phyloP scores from a whole-genome alignment of 2,888 invertebrate species.

The Apamea epomidion region DNA sequence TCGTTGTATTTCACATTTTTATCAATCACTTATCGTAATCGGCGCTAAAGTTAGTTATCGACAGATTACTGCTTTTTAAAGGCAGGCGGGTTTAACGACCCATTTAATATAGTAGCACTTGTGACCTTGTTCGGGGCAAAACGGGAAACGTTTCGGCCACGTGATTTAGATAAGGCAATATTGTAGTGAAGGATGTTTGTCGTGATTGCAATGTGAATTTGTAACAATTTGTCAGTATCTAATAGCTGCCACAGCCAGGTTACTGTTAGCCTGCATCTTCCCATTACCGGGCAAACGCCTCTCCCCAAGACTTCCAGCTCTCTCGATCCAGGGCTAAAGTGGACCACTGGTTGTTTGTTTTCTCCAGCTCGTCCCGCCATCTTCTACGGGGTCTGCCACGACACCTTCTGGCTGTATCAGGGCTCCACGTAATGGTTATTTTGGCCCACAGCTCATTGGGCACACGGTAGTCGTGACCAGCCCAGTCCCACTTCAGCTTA shows the following conservation, averaged over 20 bases:
- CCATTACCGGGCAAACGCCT: no score
- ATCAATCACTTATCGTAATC: slow-evolving; percentile 56
- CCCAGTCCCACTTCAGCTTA: no score
- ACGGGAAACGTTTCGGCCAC: slow-evolving; percentile 39
- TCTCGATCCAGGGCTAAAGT: no score
- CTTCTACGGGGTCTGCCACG: no score
- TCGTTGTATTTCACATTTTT: slow-evolving; percentile 39
- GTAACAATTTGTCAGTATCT: background rate
- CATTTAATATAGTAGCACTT: slow-evolving; percentile 33
- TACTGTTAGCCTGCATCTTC: no score
- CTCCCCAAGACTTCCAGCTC: no score
- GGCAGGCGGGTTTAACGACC: slow-evolving; percentile 64
- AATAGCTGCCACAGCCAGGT: background rate
- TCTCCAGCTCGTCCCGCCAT: no score
- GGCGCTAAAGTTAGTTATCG: slow-evolving; percentile 41
- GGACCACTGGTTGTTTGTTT: no score
- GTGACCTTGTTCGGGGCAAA: slow-evolving; percentile 57
- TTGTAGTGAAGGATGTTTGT: slow-evolving; percentile 10
- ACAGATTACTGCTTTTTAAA: slow-evolving; percentile 28
- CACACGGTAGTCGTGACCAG: no score
- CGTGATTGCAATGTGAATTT: background rate
- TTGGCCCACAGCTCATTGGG: no score
- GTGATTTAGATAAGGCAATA: slow-evolving; percentile 49
- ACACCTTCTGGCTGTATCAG: no score
- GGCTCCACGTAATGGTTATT: no score